Evolutionary conservation across 2,888 invertebrate species (phyloP).

Genomic region (Phalangium opilio): DNA sequence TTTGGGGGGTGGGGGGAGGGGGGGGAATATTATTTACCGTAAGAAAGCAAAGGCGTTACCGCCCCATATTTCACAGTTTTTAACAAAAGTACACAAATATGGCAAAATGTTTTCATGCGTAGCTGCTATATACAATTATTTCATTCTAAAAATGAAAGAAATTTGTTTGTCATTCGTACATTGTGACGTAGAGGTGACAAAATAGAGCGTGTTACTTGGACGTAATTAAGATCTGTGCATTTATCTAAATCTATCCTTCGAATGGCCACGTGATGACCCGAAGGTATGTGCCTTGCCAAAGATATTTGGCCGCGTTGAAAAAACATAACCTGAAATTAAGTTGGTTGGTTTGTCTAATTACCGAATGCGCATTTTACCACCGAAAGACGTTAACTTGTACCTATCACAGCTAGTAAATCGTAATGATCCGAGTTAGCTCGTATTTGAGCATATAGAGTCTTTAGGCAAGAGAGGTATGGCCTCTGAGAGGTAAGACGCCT

Average conservation of each 20-base stretch:
- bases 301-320: constrained; percentile 13
- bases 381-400: background rate
- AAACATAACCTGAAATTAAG: constrained; percentile 7
- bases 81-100: constrained; percentile 58
- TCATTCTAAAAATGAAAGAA: constrained; percentile 34
- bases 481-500: constrained; percentile 13
- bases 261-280: constrained; percentile 15
- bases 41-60: constrained; percentile 66
- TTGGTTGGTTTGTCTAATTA: too few relatives aligned
- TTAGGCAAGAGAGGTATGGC: constrained; percentile 18
- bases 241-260: constrained; percentile 14
- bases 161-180: background rate
- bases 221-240: constrained; percentile 13
- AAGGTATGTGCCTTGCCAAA: constrained; percentile 13
- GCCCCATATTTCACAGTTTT: constrained; percentile 57
- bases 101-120: constrained; percentile 60
- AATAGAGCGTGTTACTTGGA: constrained; percentile 10
- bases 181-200: background rate
- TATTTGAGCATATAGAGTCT: constrained; percentile 18
- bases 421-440: constrained; percentile 15
- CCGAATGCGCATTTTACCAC: too few relatives aligned
- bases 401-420: constrained; percentile 13
- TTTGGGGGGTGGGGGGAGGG: too few relatives aligned
- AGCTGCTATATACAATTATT: constrained; percentile 56
- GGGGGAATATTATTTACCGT: constrained; percentile 32